phyloP scores from a whole-genome alignment of 2,888 invertebrate genomes.

The Calliopum simillimum region DNA sequence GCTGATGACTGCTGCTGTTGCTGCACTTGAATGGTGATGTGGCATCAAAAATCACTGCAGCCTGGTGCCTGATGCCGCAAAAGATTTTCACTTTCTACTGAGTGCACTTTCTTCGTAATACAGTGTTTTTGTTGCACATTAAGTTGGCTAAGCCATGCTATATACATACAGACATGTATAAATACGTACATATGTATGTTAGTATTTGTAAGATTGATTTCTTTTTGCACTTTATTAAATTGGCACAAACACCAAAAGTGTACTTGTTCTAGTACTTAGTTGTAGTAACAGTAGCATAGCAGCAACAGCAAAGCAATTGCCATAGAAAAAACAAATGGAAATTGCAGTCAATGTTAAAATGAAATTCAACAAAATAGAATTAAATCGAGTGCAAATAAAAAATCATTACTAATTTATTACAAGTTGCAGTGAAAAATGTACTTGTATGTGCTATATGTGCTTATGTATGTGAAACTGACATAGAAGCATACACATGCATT shows the following conservation, averaged over 20 bases:
- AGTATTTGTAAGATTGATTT: conserved; percentile 19
- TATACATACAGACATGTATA: conserved; percentile 21
- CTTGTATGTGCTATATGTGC: too few species aligned
- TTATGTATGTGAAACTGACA: neutral
- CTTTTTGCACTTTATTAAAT: conserved; percentile 30
- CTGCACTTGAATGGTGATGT: conserved; percentile 8
- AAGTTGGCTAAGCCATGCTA: neutral
- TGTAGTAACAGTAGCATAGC: too few species aligned
- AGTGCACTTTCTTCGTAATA: too few species aligned
- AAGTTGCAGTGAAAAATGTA: conserved; percentile 9
- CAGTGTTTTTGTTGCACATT: neutral
- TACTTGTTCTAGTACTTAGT: too few species aligned
- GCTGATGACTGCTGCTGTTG: too few species aligned
- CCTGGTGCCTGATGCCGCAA: conserved; percentile 14
- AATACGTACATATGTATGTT: neutral
- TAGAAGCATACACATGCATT: neutral
- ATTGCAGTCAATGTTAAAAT: neutral
- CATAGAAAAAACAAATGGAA: too few species aligned
- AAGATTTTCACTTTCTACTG: conserved; percentile 12
- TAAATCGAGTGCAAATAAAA: conserved; percentile 26
- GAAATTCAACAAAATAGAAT: conserved; percentile 16
- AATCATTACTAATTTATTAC: conserved; percentile 20
- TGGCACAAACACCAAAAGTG: neutral
- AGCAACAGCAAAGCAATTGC: too few species aligned
- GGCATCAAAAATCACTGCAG: conserved; percentile 24